Base-by-base conservation (phyloP, 2,797 vertebrate genomes). In the Rhabdomys pumilio region DNA sequence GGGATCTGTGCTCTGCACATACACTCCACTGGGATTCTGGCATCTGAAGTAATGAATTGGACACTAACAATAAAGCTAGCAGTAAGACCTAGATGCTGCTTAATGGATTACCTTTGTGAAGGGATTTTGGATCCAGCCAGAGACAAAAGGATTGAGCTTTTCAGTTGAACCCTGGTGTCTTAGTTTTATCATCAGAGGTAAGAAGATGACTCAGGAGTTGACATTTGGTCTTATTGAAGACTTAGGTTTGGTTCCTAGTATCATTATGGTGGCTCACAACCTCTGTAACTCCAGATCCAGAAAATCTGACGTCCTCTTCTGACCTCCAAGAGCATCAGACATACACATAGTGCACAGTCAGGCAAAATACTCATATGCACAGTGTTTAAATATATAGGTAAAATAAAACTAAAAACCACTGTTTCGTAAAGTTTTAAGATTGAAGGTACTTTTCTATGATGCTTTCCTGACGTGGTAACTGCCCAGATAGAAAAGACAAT, bases 341-440 rank as follows among this genome's bases (percentile, higher is more conserved):
- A 26, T 24, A 63, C 9, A 26, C 24, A 63, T 26, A 10, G 24
- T 26, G 9, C 24, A 26, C 61, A 26, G 26, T 26, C 61, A 63
- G 24, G 24, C 8, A 24, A 63, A 63, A 63, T 63, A 63, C 61
- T 26, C 24, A 63, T 9, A 63, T 50, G 10, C 3, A 26, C 38
- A 63, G 24, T 10, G 26, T 63, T 9, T 63, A 63, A 63, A 63
- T 63, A 63, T 26, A 26, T 63, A 63, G 24, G 22, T 4, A 63
- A 63, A 63, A 63, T 63, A 10, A 26, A 63, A 63, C 26, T 67
- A 17, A 67, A 34, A 67, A 34, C 6, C 31, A 67, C 69, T 41
- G 69, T 41, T 73, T 73, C 41, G 7, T 20, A 75, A 95, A 90
- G 34, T 89, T 72, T 96, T 87, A 85, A 85, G 83, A 67, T 55